Percentiles rank a stretch among this genome's conserved stretches.
Evolutionary conservation across 1,140 invertebrate genomes (phyloP).

Genomic region (Lepidurus packardi): DNA sequence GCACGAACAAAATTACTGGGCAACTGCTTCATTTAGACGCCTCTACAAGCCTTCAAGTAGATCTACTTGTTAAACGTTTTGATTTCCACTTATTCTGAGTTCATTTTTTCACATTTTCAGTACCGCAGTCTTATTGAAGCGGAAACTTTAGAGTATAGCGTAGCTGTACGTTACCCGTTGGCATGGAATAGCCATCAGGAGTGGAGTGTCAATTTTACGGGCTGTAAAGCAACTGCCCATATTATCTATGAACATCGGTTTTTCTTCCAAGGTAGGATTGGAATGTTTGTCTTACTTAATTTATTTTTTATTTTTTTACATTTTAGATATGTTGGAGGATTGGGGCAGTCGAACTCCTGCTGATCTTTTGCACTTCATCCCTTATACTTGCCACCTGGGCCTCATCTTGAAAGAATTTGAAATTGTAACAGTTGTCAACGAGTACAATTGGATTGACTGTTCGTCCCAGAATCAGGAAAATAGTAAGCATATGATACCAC

Average conservation of each 20-base stretch:
- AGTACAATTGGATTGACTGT: conserved; percentile 98
- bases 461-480: conserved; percentile 92
- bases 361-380: conserved; percentile 90
- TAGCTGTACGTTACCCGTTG: conserved; percentile 79
- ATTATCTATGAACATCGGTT: conserved; percentile 90
- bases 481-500: conserved; percentile 45
- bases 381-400: conserved; percentile 92
- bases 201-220: conserved; percentile 82
- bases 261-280: conserved; percentile 74
- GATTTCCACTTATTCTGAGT: not conserved
- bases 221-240: conserved; percentile 86
- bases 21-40: conserved; percentile 89
- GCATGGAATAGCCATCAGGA: conserved; percentile 93
- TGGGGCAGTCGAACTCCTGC: conserved; percentile 86
- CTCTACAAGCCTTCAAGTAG: conserved; percentile 77
- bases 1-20: conserved; percentile 82
- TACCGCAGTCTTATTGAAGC: conserved; percentile 86
- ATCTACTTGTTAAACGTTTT: too few species aligned
- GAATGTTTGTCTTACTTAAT: not conserved
- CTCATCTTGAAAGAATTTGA: conserved; percentile 93
- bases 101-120: conserved; percentile 38
- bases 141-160: conserved; percentile 87
- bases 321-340: conserved; percentile 82
- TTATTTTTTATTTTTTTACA: conserved; percentile 31
- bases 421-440: conserved; percentile 86